These are phyloP conservation scores for Apodemus sylvaticus DNA, from an alignment of 2,113 vertebrate genomes.

Conservation along the genomic window DNA sequence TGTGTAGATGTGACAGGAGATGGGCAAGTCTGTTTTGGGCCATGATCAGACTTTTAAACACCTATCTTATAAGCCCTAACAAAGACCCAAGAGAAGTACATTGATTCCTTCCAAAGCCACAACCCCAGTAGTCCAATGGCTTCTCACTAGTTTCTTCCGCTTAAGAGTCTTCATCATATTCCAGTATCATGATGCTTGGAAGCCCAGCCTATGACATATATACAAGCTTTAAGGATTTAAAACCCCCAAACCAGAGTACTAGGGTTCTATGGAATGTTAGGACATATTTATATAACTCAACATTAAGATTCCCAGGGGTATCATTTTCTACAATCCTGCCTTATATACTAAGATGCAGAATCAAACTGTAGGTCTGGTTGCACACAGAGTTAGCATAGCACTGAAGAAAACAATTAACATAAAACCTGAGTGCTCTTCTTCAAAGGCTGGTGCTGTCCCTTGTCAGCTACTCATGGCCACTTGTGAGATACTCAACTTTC, in stretches of 20 bases:
- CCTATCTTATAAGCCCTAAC: background rate
- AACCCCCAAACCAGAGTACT: background rate
- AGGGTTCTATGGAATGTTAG: background rate
- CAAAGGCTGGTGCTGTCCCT: background rate
- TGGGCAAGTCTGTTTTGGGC: background rate
- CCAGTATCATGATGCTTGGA: background rate
- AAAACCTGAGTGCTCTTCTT: background rate
- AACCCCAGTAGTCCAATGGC: background rate
- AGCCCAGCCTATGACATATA: background rate
- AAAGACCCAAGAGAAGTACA: background rate
- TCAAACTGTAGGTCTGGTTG: background rate
- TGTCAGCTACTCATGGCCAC: background rate
- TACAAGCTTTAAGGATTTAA: background rate
- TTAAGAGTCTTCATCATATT: background rate
- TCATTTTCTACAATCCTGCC: background rate
- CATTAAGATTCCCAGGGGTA: background rate
- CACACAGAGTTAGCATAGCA: background rate
- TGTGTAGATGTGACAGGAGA: too few species aligned
- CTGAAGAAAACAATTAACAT: background rate
- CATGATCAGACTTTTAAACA: background rate
- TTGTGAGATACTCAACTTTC: background rate
- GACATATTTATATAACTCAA: conserved; percentile 27
- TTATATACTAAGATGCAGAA: background rate
- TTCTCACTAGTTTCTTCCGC: background rate
- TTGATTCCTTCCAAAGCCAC: background rate